Base-by-base conservation (phyloP, 2,888 invertebrate genomes). In the Xestia xanthographa region DNA sequence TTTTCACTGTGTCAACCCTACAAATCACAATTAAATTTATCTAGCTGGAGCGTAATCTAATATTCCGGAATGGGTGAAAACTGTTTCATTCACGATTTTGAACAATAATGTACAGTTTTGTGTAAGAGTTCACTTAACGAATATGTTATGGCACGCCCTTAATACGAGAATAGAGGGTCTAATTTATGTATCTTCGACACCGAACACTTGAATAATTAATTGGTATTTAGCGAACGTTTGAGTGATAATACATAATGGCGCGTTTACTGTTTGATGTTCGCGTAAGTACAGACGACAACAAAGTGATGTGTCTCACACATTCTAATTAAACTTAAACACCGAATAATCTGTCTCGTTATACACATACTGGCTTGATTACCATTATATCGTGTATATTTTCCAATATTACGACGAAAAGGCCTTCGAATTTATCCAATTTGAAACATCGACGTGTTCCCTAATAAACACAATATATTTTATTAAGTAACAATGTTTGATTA, bases 21-120 rank as follows among this genome's bases (percentile, higher is more conserved):
- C 17, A 69, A 82, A 86, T 85, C 72, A 83, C 79, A 78, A 72
- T 85, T 84, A 84, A 83, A 87, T 87, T 86, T 86, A 89, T 87
- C 77, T 84, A 83, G 76, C 75, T 77, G 83, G 62, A 85, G 82
- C 76, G 77, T 86, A 85, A 87, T 87, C 86, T 83, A 88, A 88
- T 87, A 86, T 86, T 83, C 79, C 75, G 81, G 84, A 62, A 83
- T 85, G 73, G 80, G 73, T 86, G 83, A 80, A 87, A 89, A 83
- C 78, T 41, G 72, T 82, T 85, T 83, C 72, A 88, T 85, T 78
- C 75, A 69, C 79, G 50, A 80, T 63, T 63, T 65, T 83, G 73
- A 67, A 83, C 78, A 78, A 80, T 72, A 80, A 83, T 79, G 67
- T 74, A 80, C 45, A 68, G 82, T 89, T 87, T 87, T 75, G 79